These are phyloP conservation scores for Capreolus pygargus DNA, from an alignment of 2,113 vertebrate species.

Conservation along the genomic window DNA sequence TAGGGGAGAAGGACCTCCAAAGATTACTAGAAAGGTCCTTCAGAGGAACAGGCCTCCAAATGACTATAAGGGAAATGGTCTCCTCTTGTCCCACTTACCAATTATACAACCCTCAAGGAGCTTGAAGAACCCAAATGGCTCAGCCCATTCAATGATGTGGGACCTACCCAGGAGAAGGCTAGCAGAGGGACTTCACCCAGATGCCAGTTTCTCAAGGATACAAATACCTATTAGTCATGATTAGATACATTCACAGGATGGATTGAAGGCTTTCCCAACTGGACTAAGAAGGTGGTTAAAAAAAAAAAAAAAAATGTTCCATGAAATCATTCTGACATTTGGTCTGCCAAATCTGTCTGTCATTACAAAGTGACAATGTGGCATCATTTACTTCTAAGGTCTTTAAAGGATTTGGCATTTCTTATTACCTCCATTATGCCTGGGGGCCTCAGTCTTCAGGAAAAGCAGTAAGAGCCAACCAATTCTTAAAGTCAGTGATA, in stretches of 20 bases:
- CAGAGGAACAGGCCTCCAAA: not conserved
- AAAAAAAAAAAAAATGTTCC: not conserved
- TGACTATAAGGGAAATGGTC: not conserved
- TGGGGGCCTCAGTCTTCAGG: not conserved
- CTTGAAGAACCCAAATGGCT: fast-evolving
- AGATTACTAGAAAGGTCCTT: not conserved
- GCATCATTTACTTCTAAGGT: not conserved
- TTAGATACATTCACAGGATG: not conserved
- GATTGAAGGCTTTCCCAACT: not conserved
- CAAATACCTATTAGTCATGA: not conserved
- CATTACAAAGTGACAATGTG: not conserved
- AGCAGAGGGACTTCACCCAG: not conserved
- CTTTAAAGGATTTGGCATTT: not conserved
- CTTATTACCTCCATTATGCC: not conserved
- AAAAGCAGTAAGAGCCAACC: not conserved
- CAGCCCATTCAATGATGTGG: fast-evolving
- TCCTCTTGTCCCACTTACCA: not conserved
- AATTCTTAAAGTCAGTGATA: not conserved
- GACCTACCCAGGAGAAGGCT: not conserved
- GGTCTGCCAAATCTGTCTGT: not conserved
- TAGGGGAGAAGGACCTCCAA: not conserved
- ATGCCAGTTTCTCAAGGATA: not conserved
- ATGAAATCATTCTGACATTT: not conserved
- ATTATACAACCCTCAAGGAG: not conserved
- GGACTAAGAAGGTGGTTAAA: not conserved